Evolutionary conservation across 2,797 vertebrate species (phyloP), one percentile per base, ranked within the genome.

Genomic region (Sebastes elongatus): DNA sequence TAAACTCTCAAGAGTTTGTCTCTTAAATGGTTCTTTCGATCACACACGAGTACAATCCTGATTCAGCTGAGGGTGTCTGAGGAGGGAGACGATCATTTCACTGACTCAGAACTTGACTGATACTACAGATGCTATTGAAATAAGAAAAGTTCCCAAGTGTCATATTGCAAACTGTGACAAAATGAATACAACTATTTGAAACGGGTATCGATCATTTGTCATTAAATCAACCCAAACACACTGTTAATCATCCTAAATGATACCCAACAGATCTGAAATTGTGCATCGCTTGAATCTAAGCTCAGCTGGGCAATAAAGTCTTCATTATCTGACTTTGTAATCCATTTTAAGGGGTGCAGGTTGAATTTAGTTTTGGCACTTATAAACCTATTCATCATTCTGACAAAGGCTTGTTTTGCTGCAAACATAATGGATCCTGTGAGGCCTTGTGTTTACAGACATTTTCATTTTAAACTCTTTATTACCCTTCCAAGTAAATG

Each of bases 241-340:
- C 22, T 57, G 10, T 56, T 10, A 11, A 20, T 33, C 52, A 46
- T 42, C 33, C 52, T 20, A 3, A 30, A 63, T 70, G 1, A 55
- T 1, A 23, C 32, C 32, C 9, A 8, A n/a, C 25, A 27, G 5
- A 64, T 70, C 10, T 68, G 1, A 69, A 38, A 64, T 3, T 35
- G 68, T 23, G 77, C 55, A 8, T 30, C 5, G 10, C 25, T 57
- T 38, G 13, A 56, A 61, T 20, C 30, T 7, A 2, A 59, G 23
- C 63, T 74, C 57, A 32, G 23, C 35, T 62, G 56, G 55, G 61
- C 38, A 76, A 67, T 71, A 55, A 76, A 53, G 32, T 38, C 52
- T 20, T 64, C 5, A 65, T 60, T 71, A 30, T 28, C 53, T 64
- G 28, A 64, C 35, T 23, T 10, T 30, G 23, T 52, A 49, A 68